Evolutionary conservation across 2,797 vertebrate species (phyloP).

Genomic region (Sus cebifrons): DNA sequence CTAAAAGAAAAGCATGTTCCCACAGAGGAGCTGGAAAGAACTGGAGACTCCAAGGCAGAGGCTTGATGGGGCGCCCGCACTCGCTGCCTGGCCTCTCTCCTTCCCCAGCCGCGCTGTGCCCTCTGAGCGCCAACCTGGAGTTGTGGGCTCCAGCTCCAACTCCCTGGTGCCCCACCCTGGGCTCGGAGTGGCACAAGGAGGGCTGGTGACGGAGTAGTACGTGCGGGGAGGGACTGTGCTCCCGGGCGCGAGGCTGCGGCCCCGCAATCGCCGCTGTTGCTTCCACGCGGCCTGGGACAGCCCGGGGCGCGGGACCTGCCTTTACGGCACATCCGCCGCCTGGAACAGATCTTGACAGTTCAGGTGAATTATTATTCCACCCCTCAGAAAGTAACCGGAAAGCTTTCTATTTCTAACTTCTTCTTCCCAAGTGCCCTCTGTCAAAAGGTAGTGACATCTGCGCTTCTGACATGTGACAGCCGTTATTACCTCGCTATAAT

Average conservation of each 20-base stretch:
- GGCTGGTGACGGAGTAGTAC: neutral
- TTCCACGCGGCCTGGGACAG: neutral
- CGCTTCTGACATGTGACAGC: slow-evolving; percentile 37
- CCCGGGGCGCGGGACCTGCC: neutral
- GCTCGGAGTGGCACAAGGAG: neutral
- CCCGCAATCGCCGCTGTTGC: too few species aligned
- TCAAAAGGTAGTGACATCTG: slow-evolving; percentile 68
- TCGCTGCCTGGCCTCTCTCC: rapidly evolving
- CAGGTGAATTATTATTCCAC: slow-evolving; percentile 40
- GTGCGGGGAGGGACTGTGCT: slow-evolving; percentile 39
- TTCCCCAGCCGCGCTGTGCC: neutral
- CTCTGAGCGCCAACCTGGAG: too few species aligned
- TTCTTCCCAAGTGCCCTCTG: slow-evolving; percentile 76
- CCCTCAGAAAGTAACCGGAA: slow-evolving; percentile 61
- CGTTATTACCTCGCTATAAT: slow-evolving; percentile 27
- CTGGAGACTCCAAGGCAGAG: neutral
- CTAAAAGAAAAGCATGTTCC: neutral
- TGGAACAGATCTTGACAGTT: neutral
- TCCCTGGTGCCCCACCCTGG: neutral
- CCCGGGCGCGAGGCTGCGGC: neutral
- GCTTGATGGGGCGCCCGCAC: rapidly evolving
- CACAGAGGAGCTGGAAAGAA: neutral
- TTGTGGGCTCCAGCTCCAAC: neutral
- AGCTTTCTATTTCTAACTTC: slow-evolving; percentile 67
- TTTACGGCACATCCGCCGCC: neutral